Evolutionary conservation across 2,797 vertebrate species (phyloP), one percentile per base, ranked within the genome.

Genomic region (Amphiprion clarkii): DNA sequence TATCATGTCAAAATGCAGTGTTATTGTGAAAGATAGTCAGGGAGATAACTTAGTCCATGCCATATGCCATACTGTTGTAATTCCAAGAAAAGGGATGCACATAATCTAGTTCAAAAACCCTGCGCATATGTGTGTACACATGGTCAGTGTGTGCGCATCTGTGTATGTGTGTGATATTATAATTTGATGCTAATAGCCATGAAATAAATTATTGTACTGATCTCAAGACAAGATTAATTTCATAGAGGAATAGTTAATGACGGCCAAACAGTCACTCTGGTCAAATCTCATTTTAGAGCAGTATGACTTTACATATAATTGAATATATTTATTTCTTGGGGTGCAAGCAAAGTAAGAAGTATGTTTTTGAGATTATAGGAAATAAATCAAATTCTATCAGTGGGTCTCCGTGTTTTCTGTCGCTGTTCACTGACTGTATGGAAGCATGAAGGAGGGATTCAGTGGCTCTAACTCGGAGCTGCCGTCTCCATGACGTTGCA

Each of bases 351-450:
- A 94, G 89, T 95, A 93, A 92, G 90, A 84, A 84, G 92, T 94
- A 92, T 94, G 89, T 96, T 95, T 91, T 95, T 93, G 87, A 94
- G n/a, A 93, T 94, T 89, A 94, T 91, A 96, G 96, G 93, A 96
- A 97, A 97, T 96, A 96, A 96, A 93, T 95, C 84, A 91, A 92
- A 94, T 90, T 95, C 93, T 96, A 96, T 95, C 94, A 88, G 89
- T 81, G 71, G 10, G 61, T 67, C 27, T 82, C 85, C 92, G 89
- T 92, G 67, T 78, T 66, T 29, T 85, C 56, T 81, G 40, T 87
- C 6, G 8, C 56, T 58, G 17, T 67, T 48, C 63, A 39, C 10
- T 65, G 55, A 44, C 9, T 16, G 0, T 3, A 29, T 21, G 23
- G 27, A 63, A 57, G 52, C 46, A 39, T 36, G 5, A 61, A 31